Conservation (phyloP, 1,140 invertebrate species). For the Eulimnadia texana region DNA sequence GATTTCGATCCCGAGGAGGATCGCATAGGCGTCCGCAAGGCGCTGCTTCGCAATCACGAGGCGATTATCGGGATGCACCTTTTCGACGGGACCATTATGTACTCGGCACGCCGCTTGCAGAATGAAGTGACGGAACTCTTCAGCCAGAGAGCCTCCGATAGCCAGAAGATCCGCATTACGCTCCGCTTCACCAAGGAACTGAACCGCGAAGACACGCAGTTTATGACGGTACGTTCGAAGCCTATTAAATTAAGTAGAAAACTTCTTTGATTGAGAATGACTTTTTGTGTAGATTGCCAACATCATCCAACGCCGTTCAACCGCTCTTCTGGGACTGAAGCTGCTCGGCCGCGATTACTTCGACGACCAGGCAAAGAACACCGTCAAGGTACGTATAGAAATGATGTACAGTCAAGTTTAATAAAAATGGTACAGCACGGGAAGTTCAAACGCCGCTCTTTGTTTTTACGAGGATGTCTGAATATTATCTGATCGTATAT, state of each 20-base stretch:
- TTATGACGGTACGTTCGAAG: too few species aligned
- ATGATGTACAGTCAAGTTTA: too few species aligned
- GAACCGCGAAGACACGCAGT: conserved; percentile 36
- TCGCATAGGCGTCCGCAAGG: conserved; percentile 40
- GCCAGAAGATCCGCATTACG: conserved; percentile 32
- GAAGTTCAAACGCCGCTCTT: too few species aligned
- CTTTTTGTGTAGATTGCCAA: conserved; percentile 54
- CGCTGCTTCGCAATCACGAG: conserved; percentile 39
- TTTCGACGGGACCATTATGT: conserved; percentile 41
- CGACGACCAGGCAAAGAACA: conserved; percentile 28
- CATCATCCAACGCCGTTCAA: conserved; percentile 53
- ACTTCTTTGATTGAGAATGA: too few species aligned
- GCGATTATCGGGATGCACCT: conserved; percentile 36
- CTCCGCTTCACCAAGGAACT: conserved; percentile 37
- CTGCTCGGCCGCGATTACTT: conserved; percentile 12
- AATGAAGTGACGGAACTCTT: conserved; percentile 35
- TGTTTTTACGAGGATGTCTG: too few species aligned
- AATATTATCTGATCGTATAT: too few species aligned
- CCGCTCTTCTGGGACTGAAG: conserved; percentile 32
- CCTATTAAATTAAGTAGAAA: too few species aligned
- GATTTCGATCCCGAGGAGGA: conserved; percentile 61
- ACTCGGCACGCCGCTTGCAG: conserved; percentile 31
- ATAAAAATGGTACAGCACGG: too few species aligned
- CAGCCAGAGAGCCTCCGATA: conserved; percentile 27
- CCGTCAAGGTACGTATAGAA: neutral